These are phyloP conservation scores for Pungitius pungitius DNA, from an alignment of 2,113 vertebrate genomes.

Conservation along the genomic window DNA sequence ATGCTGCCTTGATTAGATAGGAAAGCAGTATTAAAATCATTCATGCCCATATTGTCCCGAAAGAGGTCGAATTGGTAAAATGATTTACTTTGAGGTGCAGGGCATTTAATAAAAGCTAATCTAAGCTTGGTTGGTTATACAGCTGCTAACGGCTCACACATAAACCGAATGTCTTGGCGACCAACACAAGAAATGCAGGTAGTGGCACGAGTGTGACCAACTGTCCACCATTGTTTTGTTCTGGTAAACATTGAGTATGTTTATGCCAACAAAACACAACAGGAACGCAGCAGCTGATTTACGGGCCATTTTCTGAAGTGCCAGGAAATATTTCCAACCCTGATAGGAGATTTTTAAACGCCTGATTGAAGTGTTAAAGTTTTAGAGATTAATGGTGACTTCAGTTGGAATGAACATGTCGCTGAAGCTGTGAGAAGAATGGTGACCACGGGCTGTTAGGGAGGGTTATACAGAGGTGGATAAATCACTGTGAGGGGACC, in stretches of 20 bases:
- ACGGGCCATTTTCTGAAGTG: slow-evolving; percentile 28
- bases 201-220: not conserved
- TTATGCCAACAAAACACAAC: slow-evolving; percentile 16
- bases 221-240: not conserved
- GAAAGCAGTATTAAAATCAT: not conserved
- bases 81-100: not conserved
- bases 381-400: slow-evolving; percentile 48
- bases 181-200: not conserved
- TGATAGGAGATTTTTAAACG: slow-evolving; percentile 52
- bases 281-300: slow-evolving; percentile 46
- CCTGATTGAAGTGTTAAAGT: slow-evolving; percentile 44
- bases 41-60: not conserved
- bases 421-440: slow-evolving; percentile 18
- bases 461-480: slow-evolving; percentile 25
- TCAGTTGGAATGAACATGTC: slow-evolving; percentile 24
- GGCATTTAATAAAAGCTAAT: not conserved
- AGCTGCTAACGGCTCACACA: not conserved
- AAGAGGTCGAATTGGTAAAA: not conserved
- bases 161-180: not conserved
- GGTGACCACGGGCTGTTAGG: slow-evolving; percentile 7
- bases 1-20: not conserved
- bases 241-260: not conserved
- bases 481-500: slow-evolving; percentile 42
- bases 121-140: not conserved
- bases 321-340: slow-evolving; percentile 59